Conservation (phyloP, 2,797 vertebrate genomes). For the Halcyon chelicuti region DNA sequence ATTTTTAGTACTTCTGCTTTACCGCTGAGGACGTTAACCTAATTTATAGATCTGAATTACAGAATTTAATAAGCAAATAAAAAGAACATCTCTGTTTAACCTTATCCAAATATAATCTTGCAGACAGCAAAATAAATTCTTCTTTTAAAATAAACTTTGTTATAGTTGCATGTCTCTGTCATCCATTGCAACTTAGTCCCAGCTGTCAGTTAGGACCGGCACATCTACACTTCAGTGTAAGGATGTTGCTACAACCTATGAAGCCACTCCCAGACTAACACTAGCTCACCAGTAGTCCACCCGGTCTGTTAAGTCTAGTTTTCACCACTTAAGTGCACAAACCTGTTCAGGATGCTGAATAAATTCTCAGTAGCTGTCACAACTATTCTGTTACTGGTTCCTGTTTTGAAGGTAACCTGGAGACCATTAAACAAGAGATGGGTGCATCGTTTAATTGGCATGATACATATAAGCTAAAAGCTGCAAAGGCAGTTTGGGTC, state of each 20-base stretch:
- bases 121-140: neutral
- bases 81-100: neutral
- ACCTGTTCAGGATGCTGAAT: neutral
- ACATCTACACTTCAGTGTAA: fast-evolving
- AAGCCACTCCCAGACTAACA: neutral
- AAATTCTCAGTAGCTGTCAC: neutral
- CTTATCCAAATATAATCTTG: neutral
- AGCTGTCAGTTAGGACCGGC: neutral
- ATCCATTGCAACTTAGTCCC: neutral
- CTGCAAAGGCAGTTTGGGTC: neutral
- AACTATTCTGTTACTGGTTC: neutral
- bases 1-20: neutral
- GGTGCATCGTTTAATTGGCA: neutral
- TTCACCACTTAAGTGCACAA: neutral
- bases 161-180: neutral
- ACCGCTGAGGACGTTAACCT: neutral
- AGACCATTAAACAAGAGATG: neutral
- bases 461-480: neutral
- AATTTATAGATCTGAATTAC: neutral
- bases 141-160: neutral
- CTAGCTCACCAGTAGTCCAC: neutral
- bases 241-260: neutral
- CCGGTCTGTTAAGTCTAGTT: neutral
- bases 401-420: neutral
- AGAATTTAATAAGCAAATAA: neutral